These are phyloP conservation scores for Dolichotis patagonum DNA, from an alignment of 2,113 vertebrate genomes.

Conservation along the genomic window DNA sequence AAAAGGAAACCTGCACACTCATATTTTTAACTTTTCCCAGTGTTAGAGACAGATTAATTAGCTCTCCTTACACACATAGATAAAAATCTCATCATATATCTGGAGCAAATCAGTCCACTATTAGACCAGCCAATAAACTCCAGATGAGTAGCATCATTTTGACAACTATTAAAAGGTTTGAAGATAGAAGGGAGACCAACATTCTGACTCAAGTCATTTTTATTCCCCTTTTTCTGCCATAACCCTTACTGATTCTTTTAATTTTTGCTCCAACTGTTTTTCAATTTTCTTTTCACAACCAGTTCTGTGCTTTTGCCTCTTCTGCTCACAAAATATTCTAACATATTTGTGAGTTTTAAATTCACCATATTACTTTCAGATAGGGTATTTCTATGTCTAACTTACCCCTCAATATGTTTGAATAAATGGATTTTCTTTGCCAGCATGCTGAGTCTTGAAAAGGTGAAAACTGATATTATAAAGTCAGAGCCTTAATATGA, in stretches of 20 bases:
- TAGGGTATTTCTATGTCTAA: not conserved
- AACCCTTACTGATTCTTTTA: not conserved
- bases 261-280: constrained; percentile 46
- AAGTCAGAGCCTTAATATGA: constrained; percentile 32
- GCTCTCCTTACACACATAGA: constrained; percentile 81
- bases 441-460: constrained; percentile 44
- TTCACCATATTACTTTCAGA: constrained; percentile 43
- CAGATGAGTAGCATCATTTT: constrained; percentile 80
- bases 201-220: constrained; percentile 64
- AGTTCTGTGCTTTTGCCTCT: constrained; percentile 21
- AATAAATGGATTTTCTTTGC: not conserved
- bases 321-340: constrained; percentile 52
- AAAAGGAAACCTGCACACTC: constrained; percentile 82
- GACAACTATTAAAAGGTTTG: constrained; percentile 71
- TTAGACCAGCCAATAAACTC: constrained; percentile 78
- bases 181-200: constrained; percentile 54
- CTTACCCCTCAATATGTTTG: not conserved
- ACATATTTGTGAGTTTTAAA: constrained; percentile 49
- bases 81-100: constrained; percentile 26
- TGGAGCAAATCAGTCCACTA: constrained; percentile 71
- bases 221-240: constrained; percentile 37
- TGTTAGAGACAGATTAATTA: constrained; percentile 83
- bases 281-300: constrained; percentile 52
- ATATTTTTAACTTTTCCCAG: constrained; percentile 84
- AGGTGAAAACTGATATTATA: constrained; percentile 46